Base-by-base conservation (phyloP, 2,113 vertebrate species). In the Alexandromys fortis region DNA sequence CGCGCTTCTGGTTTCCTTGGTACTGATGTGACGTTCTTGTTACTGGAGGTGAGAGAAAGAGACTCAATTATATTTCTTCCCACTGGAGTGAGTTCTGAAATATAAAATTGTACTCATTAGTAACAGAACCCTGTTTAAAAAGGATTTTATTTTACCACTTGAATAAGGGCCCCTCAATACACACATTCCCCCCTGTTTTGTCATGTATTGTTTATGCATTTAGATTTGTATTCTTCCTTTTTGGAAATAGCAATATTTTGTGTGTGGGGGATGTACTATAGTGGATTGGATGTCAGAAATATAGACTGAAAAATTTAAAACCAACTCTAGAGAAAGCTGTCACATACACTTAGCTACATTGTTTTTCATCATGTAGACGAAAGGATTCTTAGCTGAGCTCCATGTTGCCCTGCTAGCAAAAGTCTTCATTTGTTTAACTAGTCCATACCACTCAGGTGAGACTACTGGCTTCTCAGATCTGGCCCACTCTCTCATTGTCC, bases 71-170 rank as follows among this genome's bases (percentile, higher is more conserved):
- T 75, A 78, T 82, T 82, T 76, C 79, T 95, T 77, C 73, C 68
- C 38, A 75, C 42, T 94, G 78, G 61, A 7, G 24, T 38, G 26
- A 95, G 42, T 92, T 92, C 30, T 86, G n/a, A 86, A 94, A 96
- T 73, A 87, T 61, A 89, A 78, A 93, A 95, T 78, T 89, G n/a
- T 4, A 30, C 24, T 79, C 91, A 92, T 73, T 92, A 83, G 63
- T 83, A 96, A 77, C 13, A 79, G 42, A 42, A 89, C 11, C 86
- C 16, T 95, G 14, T 90, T 97, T 95, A 94, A 61, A 85, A 95
- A 95, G 22, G 21, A 97, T 90, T 89, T 42, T 3, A 81, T 92
- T 92, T 97, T 92, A 58, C 8, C 33, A 58, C n/a, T 91, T 95
- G 63, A 95, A 65, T 81, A 88, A 89, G 77, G 67, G 45, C 83